These are phyloP conservation scores for Drosophila parabipectinata DNA, from an alignment of 1,140 invertebrate species.

Conservation along the genomic window DNA sequence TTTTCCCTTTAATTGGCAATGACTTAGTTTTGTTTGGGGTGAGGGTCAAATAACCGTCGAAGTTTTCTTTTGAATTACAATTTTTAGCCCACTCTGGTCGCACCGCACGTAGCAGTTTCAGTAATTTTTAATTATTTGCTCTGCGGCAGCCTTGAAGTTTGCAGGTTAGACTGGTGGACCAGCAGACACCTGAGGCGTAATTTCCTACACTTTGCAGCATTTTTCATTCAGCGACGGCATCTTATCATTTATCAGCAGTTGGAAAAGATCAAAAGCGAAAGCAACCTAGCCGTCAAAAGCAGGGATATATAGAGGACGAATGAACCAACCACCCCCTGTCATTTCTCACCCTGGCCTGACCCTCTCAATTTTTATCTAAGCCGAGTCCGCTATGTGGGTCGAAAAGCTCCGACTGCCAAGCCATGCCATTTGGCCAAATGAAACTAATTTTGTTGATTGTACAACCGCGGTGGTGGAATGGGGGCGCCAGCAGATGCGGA, in stretches of 20 bases:
- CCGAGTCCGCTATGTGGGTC: slow-evolving; percentile 66
- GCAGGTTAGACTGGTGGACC: not conserved
- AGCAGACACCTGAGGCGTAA: slow-evolving; percentile 64
- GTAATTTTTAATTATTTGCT: slow-evolving; percentile 47
- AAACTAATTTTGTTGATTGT: slow-evolving; percentile 82
- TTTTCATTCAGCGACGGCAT: slow-evolving; percentile 43
- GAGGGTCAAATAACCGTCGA: slow-evolving; percentile 8
- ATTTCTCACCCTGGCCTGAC: not conserved
- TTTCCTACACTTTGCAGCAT: slow-evolving; percentile 68
- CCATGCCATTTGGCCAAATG: slow-evolving; percentile 77
- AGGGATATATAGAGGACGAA: slow-evolving; percentile 13
- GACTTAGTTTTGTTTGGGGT: slow-evolving; percentile 7
- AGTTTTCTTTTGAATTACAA: slow-evolving; percentile 24
- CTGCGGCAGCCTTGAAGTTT: slow-evolving; percentile 24
- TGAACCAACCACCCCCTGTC: not conserved
- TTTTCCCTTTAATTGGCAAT: slow-evolving; percentile 46
- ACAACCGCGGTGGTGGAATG: slow-evolving; percentile 36
- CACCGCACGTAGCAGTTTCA: slow-evolving; percentile 3
- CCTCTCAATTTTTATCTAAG: slow-evolving; percentile 48
- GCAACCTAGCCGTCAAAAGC: slow-evolving; percentile 61
- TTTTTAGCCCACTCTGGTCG: slow-evolving; percentile 5
- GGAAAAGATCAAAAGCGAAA: slow-evolving; percentile 69
- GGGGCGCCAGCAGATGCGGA: slow-evolving; percentile 16
- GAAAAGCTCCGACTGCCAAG: slow-evolving; percentile 41
- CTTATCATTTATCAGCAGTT: slow-evolving; percentile 76